Percentiles rank a stretch among this genome's conserved stretches.
Conservation (phyloP, 1,140 invertebrate species). For the Heliconius eleuchia region DNA sequence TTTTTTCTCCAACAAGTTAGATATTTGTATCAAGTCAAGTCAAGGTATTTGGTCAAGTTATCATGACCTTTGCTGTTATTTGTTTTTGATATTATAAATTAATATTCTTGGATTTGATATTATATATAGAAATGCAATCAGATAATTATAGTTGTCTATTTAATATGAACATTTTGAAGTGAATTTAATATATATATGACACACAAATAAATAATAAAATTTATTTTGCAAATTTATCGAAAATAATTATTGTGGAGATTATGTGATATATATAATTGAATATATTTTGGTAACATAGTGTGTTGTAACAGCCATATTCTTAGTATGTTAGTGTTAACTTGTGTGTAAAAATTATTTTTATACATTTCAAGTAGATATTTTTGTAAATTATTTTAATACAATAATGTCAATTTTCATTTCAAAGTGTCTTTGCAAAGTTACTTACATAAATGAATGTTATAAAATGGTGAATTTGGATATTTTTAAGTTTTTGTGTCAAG, state of each 20-base stretch:
- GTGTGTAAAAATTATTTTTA: constrained; percentile 13
- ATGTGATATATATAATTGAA: neutral
- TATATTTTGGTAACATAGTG: constrained; percentile 5
- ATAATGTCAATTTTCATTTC: neutral
- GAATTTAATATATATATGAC: no score
- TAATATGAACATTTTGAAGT: no score
- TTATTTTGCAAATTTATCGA: neutral
- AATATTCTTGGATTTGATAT: no score
- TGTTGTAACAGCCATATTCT: neutral
- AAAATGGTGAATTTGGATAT: neutral
- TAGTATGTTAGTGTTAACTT: constrained; percentile 1
- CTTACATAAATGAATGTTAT: neutral
- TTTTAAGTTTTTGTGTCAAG: neutral
- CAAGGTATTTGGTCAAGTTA: no score
- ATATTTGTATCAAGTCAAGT: no score
- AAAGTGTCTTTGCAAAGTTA: neutral
- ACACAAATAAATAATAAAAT: neutral
- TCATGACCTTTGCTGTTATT: no score
- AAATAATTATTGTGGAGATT: neutral
- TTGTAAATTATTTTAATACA: neutral
- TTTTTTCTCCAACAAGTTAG: no score
- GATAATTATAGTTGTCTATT: no score
- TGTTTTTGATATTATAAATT: no score
- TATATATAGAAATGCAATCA: no score
- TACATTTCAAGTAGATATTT: neutral